phyloP scores from a whole-genome alignment of 2,888 invertebrate genomes.

The Tinea trinotella region DNA sequence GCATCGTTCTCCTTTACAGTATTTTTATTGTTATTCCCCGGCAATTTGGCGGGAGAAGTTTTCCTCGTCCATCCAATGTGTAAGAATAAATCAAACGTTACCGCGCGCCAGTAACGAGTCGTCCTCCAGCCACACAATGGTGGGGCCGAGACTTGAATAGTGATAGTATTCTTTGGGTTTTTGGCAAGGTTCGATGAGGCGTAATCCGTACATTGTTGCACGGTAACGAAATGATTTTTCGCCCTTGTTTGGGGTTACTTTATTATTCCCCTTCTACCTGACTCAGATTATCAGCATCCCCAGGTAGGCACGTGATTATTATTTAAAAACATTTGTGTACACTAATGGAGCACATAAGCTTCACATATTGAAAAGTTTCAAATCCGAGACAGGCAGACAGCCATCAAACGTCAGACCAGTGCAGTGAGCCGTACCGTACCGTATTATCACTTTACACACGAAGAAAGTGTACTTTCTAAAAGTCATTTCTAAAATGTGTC shows the following conservation, averaged over 20 bases:
- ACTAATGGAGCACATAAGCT: not conserved
- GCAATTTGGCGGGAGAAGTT: constrained; percentile 41
- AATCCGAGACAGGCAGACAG: not conserved
- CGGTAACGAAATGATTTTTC: constrained; percentile 11
- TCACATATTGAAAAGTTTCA: not conserved
- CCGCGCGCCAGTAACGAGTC: constrained; percentile 12
- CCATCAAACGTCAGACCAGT: not conserved
- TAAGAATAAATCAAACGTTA: constrained; percentile 25
- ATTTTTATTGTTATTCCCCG: constrained; percentile 49
- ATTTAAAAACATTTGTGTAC: not conserved
- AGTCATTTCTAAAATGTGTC: not conserved
- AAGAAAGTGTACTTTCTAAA: not conserved
- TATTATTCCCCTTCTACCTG: constrained; percentile 6
- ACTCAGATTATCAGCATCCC: not conserved
- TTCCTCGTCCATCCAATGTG: constrained; percentile 31
- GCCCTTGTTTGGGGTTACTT: not conserved
- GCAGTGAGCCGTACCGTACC: not conserved
- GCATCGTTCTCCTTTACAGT: constrained; percentile 62
- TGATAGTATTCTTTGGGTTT: constrained; percentile 22
- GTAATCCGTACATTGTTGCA: constrained; percentile 18
- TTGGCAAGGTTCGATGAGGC: constrained; percentile 10
- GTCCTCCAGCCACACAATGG: constrained; percentile 24
- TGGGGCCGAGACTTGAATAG: constrained; percentile 23
- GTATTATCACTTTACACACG: not conserved
- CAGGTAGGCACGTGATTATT: not conserved